Evolutionary conservation across 1,140 invertebrate species (phyloP).

Genomic region (Polyergus mexicanus): DNA sequence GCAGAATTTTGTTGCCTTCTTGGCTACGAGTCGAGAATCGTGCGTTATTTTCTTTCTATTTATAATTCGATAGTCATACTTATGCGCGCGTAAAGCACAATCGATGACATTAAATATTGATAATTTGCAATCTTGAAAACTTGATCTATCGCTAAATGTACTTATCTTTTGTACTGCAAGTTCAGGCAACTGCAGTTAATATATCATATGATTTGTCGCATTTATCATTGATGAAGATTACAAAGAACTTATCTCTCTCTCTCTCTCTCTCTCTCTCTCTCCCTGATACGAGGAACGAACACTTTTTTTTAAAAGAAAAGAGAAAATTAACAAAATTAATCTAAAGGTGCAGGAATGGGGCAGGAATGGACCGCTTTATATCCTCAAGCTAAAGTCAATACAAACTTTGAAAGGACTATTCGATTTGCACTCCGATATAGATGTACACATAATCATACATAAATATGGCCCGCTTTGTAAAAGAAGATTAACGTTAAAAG

Average conservation of each 20-base stretch:
- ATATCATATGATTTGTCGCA: background rate
- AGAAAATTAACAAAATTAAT: slow-evolving; percentile 47
- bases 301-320: background rate
- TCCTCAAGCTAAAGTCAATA: background rate
- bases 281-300: background rate
- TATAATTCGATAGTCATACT: slow-evolving; percentile 19
- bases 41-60: background rate
- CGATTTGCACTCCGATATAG: background rate
- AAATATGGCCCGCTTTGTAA: background rate
- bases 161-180: background rate
- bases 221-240: background rate
- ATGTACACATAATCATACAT: background rate
- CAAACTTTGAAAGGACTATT: slow-evolving; percentile 20
- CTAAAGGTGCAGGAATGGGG: background rate
- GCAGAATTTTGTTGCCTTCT: slow-evolving; percentile 48
- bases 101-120: slow-evolving; percentile 17
- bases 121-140: slow-evolving; percentile 1
- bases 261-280: background rate
- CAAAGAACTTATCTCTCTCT: slow-evolving; percentile 15
- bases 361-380: slow-evolving; percentile 5
- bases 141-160: slow-evolving; percentile 13
- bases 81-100: slow-evolving; percentile 56
- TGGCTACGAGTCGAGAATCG: background rate
- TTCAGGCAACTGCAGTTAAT: background rate
- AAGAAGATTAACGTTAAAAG: background rate